phyloP scores from a whole-genome alignment of 2,888 invertebrate species.

The Ptychoptera contaminata region DNA sequence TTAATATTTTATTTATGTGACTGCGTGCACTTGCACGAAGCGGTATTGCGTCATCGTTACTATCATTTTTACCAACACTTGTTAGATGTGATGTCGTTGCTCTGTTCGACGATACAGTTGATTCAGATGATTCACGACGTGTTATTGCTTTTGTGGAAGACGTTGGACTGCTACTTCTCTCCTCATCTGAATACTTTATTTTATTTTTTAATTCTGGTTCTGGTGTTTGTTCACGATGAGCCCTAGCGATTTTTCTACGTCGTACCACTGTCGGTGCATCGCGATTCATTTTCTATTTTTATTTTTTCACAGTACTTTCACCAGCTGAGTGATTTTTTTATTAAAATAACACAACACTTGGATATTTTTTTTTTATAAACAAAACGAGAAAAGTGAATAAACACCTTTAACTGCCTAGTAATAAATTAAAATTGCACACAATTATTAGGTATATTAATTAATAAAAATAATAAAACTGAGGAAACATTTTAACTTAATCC shows the following conservation, averaged over 20 bases:
- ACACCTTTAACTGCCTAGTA: background rate
- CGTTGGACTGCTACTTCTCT: conserved; percentile 13
- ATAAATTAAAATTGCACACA: background rate
- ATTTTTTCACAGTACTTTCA: conserved; percentile 2
- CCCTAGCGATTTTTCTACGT: conserved; percentile 39
- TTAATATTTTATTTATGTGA: conserved; percentile 28
- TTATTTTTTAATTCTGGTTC: conserved; percentile 14
- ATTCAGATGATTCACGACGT: conserved; percentile 6
- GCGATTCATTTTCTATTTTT: conserved; percentile 14
- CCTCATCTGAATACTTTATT: conserved; percentile 16
- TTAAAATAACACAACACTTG: background rate
- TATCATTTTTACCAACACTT: background rate
- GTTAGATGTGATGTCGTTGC: background rate
- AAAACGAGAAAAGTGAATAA: background rate
- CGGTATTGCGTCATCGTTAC: background rate
- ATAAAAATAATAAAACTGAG: too few species aligned
- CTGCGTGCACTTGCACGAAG: conserved; percentile 19
- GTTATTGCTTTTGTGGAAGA: background rate
- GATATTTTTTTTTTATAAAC: background rate
- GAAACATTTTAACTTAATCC: too few species aligned
- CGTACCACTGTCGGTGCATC: conserved; percentile 34
- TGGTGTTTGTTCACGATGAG: conserved; percentile 47
- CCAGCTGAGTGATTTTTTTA: background rate
- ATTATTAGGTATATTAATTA: background rate
- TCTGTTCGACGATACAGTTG: conserved; percentile 9